Evolutionary conservation across 2,797 vertebrate species (phyloP).

Genomic region (Falco novaeseelandiae): DNA sequence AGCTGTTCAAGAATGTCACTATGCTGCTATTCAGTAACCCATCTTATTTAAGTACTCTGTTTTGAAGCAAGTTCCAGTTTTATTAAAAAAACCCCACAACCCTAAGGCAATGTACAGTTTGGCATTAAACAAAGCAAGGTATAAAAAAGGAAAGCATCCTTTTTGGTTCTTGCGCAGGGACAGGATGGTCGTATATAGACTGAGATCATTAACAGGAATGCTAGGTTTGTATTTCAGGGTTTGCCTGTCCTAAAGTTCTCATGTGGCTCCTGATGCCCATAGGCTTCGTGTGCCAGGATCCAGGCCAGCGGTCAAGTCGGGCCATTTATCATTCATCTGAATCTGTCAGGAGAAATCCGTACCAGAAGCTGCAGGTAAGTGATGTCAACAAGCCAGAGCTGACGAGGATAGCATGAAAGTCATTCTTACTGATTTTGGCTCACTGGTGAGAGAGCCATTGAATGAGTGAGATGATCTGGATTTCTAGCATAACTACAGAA

Average conservation of each 20-base stretch:
- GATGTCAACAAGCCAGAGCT: background rate
- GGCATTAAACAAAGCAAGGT: background rate
- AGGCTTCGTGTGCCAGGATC: conserved; percentile 94
- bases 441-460: background rate
- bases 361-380: conserved; percentile 85
- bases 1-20: background rate
- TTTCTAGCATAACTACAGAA: background rate
- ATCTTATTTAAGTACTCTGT: background rate
- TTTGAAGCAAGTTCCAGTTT: background rate
- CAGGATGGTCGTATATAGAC: background rate
- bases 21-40: background rate
- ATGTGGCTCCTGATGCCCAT: background rate
- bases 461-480: background rate
- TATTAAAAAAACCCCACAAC: background rate
- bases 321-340: conserved; percentile 79
- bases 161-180: background rate
- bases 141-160: background rate
- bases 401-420: background rate
- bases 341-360: conserved; percentile 72
- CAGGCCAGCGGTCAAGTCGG: conserved; percentile 76
- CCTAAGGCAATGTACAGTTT: background rate
- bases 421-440: background rate
- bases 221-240: background rate
- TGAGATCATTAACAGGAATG: background rate
- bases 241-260: background rate